These are phyloP conservation scores for Dendrolimus houi DNA, from an alignment of 2,888 invertebrate genomes.

Conservation along the genomic window DNA sequence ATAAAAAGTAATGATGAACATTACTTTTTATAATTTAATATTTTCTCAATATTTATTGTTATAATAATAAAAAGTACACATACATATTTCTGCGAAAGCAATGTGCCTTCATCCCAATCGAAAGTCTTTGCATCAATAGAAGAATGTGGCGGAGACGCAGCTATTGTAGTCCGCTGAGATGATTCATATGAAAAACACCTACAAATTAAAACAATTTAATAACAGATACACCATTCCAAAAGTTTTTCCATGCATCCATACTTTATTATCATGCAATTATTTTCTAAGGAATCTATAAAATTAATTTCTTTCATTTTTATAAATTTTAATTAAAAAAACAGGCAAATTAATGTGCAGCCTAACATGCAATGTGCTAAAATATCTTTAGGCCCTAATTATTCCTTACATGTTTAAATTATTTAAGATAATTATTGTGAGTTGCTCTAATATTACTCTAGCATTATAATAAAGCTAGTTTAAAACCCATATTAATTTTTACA, in stretches of 20 bases:
- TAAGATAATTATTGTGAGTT: no score
- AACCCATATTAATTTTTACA: no score
- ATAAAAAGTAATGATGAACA: no score
- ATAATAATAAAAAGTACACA: constrained; percentile 5
- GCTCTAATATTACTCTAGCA: no score
- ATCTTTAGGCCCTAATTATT: no score
- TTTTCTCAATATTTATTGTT: neutral
- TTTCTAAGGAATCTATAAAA: neutral
- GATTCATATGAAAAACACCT: constrained; percentile 87
- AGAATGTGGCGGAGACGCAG: constrained; percentile 61
- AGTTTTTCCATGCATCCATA: neutral
- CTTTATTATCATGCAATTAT: neutral
- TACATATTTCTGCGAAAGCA: constrained; percentile 61
- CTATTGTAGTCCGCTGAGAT: constrained; percentile 75
- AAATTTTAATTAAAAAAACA: neutral
- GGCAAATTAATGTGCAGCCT: neutral
- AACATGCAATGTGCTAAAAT: neutral
- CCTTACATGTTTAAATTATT: no score
- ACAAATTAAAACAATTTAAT: constrained; percentile 14
- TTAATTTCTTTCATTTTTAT: neutral
- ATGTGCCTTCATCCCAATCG: constrained; percentile 67
- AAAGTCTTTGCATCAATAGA: constrained; percentile 62
- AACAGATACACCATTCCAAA: neutral
- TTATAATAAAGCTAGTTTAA: no score
- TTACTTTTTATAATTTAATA: neutral